Evolutionary conservation across 2,113 vertebrate genomes (phyloP), one percentile per base, ranked within the genome.

Genomic region (Rallus limicola): DNA sequence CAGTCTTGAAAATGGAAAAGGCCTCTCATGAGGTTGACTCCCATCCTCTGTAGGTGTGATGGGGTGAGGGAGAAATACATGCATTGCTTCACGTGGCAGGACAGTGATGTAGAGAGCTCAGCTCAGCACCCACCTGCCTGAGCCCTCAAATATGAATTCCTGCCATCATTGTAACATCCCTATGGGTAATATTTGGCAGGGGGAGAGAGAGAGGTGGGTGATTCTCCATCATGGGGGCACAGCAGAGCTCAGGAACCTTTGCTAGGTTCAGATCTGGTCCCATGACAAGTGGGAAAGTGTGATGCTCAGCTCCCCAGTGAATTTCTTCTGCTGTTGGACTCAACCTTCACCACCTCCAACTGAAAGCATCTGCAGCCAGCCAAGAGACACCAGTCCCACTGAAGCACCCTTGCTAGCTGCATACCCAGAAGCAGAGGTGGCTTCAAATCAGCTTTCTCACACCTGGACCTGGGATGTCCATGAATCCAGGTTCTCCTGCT

Each of bases 101-200:
- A 44, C 7, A 75, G 59, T n/a, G 7, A 5, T 1, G 2, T 24
- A 44, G 34, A 68, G 75, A 46, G 40, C 25, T 63, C 70, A 72
- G 65, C 60, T 68, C 60, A 69, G 40, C 59, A 52, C 38, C 11
- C 38, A 36, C 56, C 56, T 24, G 9, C 65, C 58, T 3, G 9
- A 36, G 23, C 56, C 42, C 44, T 60, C 59, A 19, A 5, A 17
- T 23, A n/a, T 10, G 11, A 55, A 60, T 40, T 48, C 69, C 69
- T 65, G n/a, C 29, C 38, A 1, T 9, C 1, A 0, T 2, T 31
- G 33, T 28, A n/a, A 10, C 64, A 16, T 38, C 20, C 2, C 25
- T 11, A 5, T 0, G 23, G n/a, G 56, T 59, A 31, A 31, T 24
- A 18, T 3, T 25, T 48, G 59, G 28, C 33, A 13, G 28, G 12